These are phyloP conservation scores for Helogale parvula DNA, from an alignment of 2,113 vertebrate genomes.

Conservation along the genomic window DNA sequence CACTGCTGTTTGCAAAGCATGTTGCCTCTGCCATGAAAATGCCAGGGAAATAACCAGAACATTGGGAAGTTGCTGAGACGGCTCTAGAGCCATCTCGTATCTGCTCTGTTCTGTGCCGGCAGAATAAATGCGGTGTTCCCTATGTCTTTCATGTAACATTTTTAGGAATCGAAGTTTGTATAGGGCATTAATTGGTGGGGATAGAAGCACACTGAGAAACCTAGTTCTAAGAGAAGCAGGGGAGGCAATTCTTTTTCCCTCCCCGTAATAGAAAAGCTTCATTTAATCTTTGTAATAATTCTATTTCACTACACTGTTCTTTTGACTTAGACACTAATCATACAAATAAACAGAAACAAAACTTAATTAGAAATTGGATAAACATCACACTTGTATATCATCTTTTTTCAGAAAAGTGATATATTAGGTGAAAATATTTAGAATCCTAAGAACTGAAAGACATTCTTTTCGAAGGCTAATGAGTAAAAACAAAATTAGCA, in stretches of 20 bases:
- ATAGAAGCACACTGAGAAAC: neutral
- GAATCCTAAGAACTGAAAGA: neutral
- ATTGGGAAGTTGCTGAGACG: neutral
- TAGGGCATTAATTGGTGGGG: neutral
- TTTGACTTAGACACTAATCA: neutral
- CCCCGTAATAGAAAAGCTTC: neutral
- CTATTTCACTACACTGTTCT: neutral
- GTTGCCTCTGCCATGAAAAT: neutral
- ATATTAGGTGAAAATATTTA: neutral
- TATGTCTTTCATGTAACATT: neutral
- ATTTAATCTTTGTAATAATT: constrained; percentile 25
- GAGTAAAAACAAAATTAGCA: neutral
- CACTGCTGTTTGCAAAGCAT: neutral
- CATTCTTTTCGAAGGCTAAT: neutral
- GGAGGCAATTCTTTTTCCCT: neutral
- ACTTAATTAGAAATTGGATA: neutral
- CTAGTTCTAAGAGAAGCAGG: neutral
- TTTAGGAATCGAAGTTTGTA: neutral
- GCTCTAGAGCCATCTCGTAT: neutral
- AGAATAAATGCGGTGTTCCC: neutral
- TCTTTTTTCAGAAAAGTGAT: neutral
- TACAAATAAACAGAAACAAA: neutral
- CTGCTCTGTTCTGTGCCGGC: neutral
- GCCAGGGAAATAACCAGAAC: neutral
- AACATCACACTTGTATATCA: neutral